phyloP scores from a whole-genome alignment of 2,113 vertebrate genomes.

The Gopherus evgoodei region DNA sequence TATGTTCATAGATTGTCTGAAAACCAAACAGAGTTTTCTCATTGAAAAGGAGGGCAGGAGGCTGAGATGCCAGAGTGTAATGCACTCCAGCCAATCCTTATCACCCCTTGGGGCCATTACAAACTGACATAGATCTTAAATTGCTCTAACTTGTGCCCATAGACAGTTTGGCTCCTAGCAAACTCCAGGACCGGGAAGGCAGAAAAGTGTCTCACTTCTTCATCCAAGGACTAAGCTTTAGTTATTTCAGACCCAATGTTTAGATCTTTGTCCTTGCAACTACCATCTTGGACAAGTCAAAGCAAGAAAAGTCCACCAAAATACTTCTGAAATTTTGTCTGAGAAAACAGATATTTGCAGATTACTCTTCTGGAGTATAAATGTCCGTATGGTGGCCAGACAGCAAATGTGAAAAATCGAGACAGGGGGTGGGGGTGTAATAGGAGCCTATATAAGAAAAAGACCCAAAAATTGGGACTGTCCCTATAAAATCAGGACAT shows the following conservation, averaged over 20 bases:
- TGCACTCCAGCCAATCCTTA: neutral
- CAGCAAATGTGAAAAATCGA: no score
- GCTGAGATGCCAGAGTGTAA: rapidly evolving
- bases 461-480: no score
- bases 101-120: neutral
- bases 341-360: neutral
- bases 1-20: neutral
- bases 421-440: no score
- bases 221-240: neutral
- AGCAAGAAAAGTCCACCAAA: neutral
- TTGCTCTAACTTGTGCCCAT: neutral
- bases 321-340: neutral
- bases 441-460: no score
- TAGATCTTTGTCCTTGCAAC: neutral
- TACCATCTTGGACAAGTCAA: neutral
- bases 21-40: neutral
- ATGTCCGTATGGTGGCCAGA: neutral
- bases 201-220: neutral
- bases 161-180: neutral
- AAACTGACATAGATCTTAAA: neutral
- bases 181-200: neutral
- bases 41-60: neutral
- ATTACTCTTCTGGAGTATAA: neutral
- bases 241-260: neutral
- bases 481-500: no score